Evolutionary conservation across 2,888 invertebrate species (phyloP).

Genomic region (Lepetodrilus schrolli): DNA sequence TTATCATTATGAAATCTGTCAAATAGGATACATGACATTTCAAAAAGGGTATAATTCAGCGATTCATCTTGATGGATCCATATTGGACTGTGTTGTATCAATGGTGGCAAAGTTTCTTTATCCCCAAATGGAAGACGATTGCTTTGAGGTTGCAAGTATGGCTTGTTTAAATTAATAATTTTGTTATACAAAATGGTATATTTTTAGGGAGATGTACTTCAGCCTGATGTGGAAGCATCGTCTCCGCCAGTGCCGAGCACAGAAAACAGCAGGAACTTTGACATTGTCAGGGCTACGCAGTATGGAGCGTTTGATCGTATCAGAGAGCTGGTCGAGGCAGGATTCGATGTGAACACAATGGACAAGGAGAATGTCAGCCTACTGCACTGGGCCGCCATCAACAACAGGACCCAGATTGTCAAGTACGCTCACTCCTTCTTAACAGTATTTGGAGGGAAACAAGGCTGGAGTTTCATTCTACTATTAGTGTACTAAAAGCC

Average conservation of each 20-base stretch:
- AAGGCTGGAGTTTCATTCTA: too few species aligned
- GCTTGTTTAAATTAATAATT: not conserved
- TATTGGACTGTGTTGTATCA: too few species aligned
- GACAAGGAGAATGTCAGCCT: constrained; percentile 96
- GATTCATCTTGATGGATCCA: too few species aligned
- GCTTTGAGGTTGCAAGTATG: too few species aligned
- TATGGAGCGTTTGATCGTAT: constrained; percentile 87
- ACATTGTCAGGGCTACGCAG: constrained; percentile 82
- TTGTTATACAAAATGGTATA: not conserved
- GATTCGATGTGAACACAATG: constrained; percentile 91
- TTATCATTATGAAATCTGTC: too few species aligned
- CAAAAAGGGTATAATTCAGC: too few species aligned
- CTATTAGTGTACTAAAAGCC: too few species aligned
- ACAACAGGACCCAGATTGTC: constrained; percentile 94
- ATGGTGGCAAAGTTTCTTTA: not conserved
- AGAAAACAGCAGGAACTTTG: constrained; percentile 67
- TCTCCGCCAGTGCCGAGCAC: constrained; percentile 42
- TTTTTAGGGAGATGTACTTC: not conserved
- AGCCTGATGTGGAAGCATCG: constrained; percentile 10
- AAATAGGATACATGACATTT: too few species aligned
- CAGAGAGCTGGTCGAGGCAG: constrained; percentile 89
- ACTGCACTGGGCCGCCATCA: constrained; percentile 99
- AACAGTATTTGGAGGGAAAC: too few species aligned
- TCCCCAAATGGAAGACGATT: not conserved
- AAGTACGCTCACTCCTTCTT: constrained; percentile 74